Conservation (phyloP, 2,888 invertebrate species). For the Pogonocherus hispidulus region DNA sequence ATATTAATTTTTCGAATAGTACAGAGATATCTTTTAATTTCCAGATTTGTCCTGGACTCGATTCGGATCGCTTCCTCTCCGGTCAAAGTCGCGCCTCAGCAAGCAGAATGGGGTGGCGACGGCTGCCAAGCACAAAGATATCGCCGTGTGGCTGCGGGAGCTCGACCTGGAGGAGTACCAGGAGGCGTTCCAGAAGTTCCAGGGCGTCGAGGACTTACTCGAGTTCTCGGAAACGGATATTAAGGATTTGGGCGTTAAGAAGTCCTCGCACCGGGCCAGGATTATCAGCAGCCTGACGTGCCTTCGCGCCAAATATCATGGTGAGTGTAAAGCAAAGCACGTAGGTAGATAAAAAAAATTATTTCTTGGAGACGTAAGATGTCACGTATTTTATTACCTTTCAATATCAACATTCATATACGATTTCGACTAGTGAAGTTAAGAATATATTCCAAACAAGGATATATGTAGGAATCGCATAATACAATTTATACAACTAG, state of each 20-base stretch:
- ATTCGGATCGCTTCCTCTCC: conserved; percentile 63
- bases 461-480: no score
- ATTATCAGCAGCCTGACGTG: conserved; percentile 77
- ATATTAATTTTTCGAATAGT: no score
- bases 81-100: conserved; percentile 56
- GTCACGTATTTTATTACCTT: no score
- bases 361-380: no score
- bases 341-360: no score
- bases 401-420: no score
- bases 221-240: conserved; percentile 73
- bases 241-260: conserved; percentile 74
- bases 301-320: conserved; percentile 74
- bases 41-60: conserved; percentile 64
- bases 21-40: no score
- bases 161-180: conserved; percentile 75
- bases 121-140: conserved; percentile 69
- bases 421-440: no score
- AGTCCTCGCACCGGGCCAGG: conserved; percentile 75
- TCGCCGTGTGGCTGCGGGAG: conserved; percentile 74
- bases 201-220: conserved; percentile 74
- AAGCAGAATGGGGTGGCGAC: conserved; percentile 49
- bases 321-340: conserved; percentile 62
- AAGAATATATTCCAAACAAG: no score
- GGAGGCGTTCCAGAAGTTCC: conserved; percentile 68
- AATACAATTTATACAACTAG: no score